Percentiles rank a stretch among this genome's conserved stretches.
Evolutionary conservation across 1,140 invertebrate genomes (phyloP).

Genomic region (Pseudoatta argentina): DNA sequence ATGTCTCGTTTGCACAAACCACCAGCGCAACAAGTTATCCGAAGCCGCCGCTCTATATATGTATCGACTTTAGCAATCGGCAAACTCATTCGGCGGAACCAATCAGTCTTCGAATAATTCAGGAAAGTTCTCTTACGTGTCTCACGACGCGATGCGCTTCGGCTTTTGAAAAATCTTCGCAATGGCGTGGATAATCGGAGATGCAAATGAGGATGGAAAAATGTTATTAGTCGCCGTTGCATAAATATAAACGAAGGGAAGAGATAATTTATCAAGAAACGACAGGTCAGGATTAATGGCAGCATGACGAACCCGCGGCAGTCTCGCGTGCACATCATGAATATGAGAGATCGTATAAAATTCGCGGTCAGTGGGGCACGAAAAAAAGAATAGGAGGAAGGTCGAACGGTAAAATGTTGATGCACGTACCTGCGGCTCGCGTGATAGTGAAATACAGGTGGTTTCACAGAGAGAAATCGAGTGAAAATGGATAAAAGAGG

Average conservation of each 20-base stretch:
- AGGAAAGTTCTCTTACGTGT: background rate
- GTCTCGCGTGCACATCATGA: conserved; percentile 47
- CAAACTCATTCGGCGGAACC: background rate
- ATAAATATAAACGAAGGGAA: background rate
- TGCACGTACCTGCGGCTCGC: conserved; percentile 28
- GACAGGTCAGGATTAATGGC: conserved; percentile 52
- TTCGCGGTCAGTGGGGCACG: conserved; percentile 54
- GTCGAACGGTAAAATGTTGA: conserved; percentile 38
- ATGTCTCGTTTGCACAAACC: conserved; percentile 17
- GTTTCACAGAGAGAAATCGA: conserved; percentile 34
- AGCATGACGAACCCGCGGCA: background rate
- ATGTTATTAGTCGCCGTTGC: background rate
- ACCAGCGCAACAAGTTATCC: conserved; percentile 44
- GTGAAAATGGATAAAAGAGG: background rate
- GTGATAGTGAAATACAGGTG: conserved; percentile 44
- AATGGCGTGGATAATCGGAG: background rate
- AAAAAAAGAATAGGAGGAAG: conserved; percentile 44
- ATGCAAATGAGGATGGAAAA: conserved; percentile 44
- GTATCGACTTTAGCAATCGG: background rate
- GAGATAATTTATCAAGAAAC: conserved; percentile 37
- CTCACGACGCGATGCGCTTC: background rate
- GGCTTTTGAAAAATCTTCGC: background rate
- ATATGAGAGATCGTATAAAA: conserved; percentile 46
- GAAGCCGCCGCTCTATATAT: background rate
- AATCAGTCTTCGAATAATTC: background rate